Evolutionary conservation across 2,888 invertebrate genomes (phyloP), one percentile per base, ranked within the genome.

Genomic region (Thymelicus acteon): DNA sequence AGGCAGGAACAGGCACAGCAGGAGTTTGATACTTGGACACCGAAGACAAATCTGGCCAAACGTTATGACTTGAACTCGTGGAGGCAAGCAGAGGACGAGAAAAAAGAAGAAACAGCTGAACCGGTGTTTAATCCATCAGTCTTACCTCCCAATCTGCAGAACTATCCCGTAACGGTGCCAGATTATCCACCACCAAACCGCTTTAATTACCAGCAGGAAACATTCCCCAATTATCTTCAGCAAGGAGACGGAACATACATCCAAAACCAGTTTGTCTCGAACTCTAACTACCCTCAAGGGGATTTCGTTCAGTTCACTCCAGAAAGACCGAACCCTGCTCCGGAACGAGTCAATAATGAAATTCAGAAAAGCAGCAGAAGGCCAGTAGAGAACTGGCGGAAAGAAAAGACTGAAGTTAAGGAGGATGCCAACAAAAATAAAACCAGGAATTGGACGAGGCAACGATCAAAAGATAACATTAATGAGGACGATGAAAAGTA

Each of bases 1-100:
- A 80, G 90, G 44, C 91, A 91, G 49, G 88, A 88, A 52, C 90
- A 90, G 4, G 80, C 86, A 0, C 89, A 86, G 8, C 91, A 92
- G 0, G 86, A 73, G 3, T 91, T 87, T 40, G 92, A 92, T 0
- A 86, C 86, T 0, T 92, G 93, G 91, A 86, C 87, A 0, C 75
- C 87, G 0, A 92, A 92, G 52, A 85, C 77, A 1, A 86, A 78
- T 13, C 71, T 93, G 0, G 82, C 82, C 0, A 93, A 93, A 68
- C 77, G 93, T 13, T 93, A 93, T 39, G 93, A 93, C 31, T 72
- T 93, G 12, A 93, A 93, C 74, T 90, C 92, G 0, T 93, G 93
- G 93, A 77, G 93, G 62, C 93, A 92, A 39, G 76, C 78, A 0
- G 91, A 89, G 0, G 91, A 91, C 0, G 88, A 88, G 5, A 87